A percentile compares a stretch with the other conserved stretches of the same genome.
phyloP scores from a whole-genome alignment of 2,113 vertebrate genomes.

The Coracopsis vasa region DNA sequence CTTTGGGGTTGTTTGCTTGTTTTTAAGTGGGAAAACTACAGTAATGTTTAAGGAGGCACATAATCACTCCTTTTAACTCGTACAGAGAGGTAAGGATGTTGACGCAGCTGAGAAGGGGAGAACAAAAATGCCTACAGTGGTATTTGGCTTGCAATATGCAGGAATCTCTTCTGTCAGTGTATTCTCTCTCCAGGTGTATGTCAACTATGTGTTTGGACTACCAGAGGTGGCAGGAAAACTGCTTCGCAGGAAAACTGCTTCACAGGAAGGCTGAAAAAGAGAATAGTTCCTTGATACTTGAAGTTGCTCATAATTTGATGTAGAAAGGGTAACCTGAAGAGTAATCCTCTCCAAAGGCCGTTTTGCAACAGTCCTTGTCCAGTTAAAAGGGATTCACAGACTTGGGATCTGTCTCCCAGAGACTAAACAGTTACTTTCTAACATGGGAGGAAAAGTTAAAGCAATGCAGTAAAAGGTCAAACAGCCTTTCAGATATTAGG shows the following conservation, averaged over 20 bases:
- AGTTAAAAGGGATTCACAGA: background rate
- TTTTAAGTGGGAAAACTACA: background rate
- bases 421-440: background rate
- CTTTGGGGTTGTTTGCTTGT: background rate
- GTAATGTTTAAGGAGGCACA: background rate
- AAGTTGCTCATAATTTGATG: background rate
- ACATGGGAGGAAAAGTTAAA: background rate
- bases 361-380: background rate
- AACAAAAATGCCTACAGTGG: background rate
- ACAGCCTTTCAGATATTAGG: background rate
- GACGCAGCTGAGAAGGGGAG: background rate
- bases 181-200: background rate
- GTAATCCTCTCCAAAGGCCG: background rate
- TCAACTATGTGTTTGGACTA: background rate
- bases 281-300: background rate
- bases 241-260: background rate
- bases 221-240: background rate
- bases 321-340: background rate
- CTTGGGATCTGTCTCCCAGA: background rate
- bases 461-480: background rate
- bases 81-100: background rate
- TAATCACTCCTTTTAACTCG: background rate
- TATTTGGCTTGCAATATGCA: background rate
- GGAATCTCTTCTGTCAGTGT: background rate
- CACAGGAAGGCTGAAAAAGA: background rate